Evolutionary conservation across 2,888 invertebrate species (phyloP).

Genomic region (Eupithecia pulchellata): DNA sequence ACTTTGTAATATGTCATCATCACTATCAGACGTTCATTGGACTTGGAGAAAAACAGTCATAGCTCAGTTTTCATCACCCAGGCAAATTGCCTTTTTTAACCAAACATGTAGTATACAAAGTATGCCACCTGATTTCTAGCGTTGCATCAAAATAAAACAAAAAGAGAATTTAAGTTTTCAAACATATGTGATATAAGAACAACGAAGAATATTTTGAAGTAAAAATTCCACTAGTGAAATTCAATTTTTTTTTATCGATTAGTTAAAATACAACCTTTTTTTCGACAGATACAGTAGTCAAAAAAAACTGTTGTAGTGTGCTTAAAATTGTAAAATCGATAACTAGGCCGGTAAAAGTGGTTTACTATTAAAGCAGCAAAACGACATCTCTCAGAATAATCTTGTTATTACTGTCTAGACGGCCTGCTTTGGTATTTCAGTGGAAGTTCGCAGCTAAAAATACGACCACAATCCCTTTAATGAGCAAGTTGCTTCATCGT

Average conservation of each 20-base stretch:
- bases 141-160: neutral
- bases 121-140: neutral
- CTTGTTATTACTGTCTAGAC: slow-evolving; percentile 6
- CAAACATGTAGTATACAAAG: neutral
- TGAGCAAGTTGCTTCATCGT: slow-evolving; percentile 26
- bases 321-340: neutral
- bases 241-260: neutral
- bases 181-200: neutral
- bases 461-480: slow-evolving; percentile 20
- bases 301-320: neutral
- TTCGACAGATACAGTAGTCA: too few relatives aligned
- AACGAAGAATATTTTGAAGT: neutral
- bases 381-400: neutral
- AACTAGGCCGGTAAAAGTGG: neutral
- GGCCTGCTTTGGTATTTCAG: neutral
- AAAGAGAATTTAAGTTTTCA: neutral
- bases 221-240: neutral
- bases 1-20: neutral
- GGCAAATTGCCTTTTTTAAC: neutral
- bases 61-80: neutral
- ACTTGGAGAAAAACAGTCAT: neutral
- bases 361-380: neutral
- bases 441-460: slow-evolving; percentile 1
- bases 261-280: neutral
- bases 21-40: neutral